These are phyloP conservation scores for Aphodius granarius DNA, from an alignment of 2,888 invertebrate species.

Conservation along the genomic window DNA sequence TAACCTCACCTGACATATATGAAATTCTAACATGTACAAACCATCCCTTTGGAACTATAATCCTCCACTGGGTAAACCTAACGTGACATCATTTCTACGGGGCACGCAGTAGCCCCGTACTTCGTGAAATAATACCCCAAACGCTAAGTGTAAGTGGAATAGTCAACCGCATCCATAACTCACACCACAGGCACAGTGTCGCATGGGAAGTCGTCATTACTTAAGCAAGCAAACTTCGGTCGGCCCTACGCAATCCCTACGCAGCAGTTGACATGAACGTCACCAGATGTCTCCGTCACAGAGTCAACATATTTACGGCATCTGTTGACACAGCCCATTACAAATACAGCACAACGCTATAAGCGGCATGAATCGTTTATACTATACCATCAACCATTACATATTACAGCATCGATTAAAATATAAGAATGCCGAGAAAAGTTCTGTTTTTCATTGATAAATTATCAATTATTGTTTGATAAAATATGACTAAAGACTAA, in stretches of 20 bases:
- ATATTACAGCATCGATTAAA: no score
- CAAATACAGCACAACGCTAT: background rate
- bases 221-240: constrained; percentile 25
- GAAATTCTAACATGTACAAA: background rate
- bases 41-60: background rate
- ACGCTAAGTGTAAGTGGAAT: background rate
- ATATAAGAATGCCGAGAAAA: no score
- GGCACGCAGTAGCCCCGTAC: background rate
- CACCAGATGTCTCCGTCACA: constrained; percentile 37
- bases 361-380: background rate
- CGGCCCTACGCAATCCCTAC: constrained; percentile 21
- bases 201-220: constrained; percentile 19
- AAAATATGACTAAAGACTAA: background rate
- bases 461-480: background rate
- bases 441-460: background rate
- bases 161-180: background rate
- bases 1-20: background rate
- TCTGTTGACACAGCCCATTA: constrained; percentile 35
- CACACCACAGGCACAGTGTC: background rate
- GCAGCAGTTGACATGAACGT: constrained; percentile 16
- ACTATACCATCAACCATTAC: background rate
- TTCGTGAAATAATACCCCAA: background rate
- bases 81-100: background rate
- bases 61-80: background rate
- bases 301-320: constrained; percentile 39